phyloP scores from a whole-genome alignment of 2,113 vertebrate species.

The Hipposideros armiger region DNA sequence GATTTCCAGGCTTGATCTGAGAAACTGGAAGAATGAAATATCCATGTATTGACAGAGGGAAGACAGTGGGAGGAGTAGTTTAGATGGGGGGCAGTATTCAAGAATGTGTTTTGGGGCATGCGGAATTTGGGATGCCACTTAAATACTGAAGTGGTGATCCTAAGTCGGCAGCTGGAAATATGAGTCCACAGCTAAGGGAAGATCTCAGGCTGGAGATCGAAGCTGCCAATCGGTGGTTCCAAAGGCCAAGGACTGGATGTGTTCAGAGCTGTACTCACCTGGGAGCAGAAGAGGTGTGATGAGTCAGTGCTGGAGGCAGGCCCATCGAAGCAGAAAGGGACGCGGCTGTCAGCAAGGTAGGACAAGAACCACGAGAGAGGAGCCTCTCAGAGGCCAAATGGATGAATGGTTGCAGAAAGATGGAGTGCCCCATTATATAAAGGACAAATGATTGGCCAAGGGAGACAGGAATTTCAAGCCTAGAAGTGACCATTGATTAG shows the following conservation, averaged over 20 bases:
- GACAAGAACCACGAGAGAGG: accelerated
- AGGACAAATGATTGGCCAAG: not conserved
- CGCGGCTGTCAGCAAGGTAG: not conserved
- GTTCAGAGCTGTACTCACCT: accelerated
- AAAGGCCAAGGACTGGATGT: not conserved
- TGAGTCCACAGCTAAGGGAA: not conserved
- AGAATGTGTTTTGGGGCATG: not conserved
- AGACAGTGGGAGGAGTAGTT: not conserved
- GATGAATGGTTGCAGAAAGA: not conserved
- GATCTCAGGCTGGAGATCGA: not conserved
- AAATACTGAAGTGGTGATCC: not conserved
- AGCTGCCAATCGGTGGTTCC: not conserved
- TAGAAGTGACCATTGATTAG: not conserved
- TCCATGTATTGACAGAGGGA: not conserved
- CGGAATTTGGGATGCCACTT: not conserved
- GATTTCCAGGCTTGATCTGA: not conserved
- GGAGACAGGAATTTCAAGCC: not conserved
- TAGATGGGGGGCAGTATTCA: not conserved
- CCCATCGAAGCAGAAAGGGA: not conserved
- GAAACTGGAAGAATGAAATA: not conserved
- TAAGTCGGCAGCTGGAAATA: not conserved
- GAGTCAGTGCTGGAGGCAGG: not conserved
- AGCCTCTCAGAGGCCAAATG: not conserved
- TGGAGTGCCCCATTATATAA: not conserved
- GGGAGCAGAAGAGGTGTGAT: too few relatives aligned